These are phyloP conservation scores for Mamestra brassicae DNA, from an alignment of 2,888 invertebrate species.

Conservation along the genomic window DNA sequence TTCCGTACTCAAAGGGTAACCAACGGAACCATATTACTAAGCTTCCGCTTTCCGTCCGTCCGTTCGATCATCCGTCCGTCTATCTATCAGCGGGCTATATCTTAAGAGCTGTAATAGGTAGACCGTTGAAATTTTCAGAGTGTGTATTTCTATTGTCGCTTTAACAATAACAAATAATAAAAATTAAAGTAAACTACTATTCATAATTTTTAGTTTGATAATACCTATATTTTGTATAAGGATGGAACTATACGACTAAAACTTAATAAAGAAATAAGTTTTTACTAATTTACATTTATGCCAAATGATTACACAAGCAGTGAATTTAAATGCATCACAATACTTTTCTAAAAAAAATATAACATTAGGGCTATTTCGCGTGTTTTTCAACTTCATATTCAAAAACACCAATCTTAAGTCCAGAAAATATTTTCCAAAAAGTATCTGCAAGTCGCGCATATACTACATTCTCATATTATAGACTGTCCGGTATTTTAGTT, in stretches of 20 bases:
- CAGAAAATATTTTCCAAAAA: constrained; percentile 9
- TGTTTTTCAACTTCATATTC: neutral
- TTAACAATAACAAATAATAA: too few relatives aligned
- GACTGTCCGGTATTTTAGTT: constrained; percentile 81
- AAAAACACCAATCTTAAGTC: neutral
- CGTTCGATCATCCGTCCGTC: too few relatives aligned
- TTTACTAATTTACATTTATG: neutral
- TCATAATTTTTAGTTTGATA: too few relatives aligned
- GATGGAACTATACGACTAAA: neutral
- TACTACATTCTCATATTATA: constrained; percentile 74
- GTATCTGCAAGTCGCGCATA: constrained; percentile 64
- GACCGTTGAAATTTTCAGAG: too few relatives aligned
- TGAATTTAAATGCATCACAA: neutral
- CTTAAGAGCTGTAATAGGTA: too few relatives aligned
- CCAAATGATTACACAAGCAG: neutral
- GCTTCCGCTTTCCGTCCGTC: too few relatives aligned
- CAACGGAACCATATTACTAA: too few relatives aligned
- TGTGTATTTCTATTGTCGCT: too few relatives aligned
- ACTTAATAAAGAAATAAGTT: neutral
- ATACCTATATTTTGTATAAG: too few relatives aligned
- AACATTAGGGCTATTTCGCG: neutral
- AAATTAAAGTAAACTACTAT: too few relatives aligned
- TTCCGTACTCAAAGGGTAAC: too few relatives aligned
- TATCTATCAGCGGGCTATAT: too few relatives aligned
- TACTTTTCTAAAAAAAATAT: neutral